Base-by-base conservation (phyloP, 2,888 invertebrate genomes). In the Geophilus truncorum region DNA sequence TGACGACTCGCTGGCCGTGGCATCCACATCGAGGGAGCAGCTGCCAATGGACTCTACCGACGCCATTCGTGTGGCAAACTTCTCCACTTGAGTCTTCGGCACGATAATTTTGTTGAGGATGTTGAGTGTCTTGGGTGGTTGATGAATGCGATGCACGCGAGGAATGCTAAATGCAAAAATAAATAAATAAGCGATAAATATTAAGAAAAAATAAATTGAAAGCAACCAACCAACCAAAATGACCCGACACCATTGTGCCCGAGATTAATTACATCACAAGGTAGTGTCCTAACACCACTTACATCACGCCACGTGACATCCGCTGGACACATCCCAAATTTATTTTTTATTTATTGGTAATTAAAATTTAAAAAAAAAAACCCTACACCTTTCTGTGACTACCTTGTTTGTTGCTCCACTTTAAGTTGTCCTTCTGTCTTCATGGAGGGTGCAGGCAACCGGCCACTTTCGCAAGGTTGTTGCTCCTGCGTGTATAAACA, bases 31-130 rank as follows among this genome's bases (percentile, higher is more conserved):
- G 85, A 94, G 89, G 84, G 94, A 94, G 88, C 94, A 94, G 89
- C 93, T 93, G 85, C 94, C 94, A 85, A 94, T 94, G 81, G 94
- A 94, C 88, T 94, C 94, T 88, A 92, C 90, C 30, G 93, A 93
- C 84, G 85, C 83, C 83, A 84, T 84, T 78, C 84, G 83, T n/a
- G 62, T 79, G 45, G 81, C 83, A 6, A 83, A 70, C 78, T 81
- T 82, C 45, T 83, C 82, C 81, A 82, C 81, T 23, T 82, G 82
- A 23, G 82, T 81, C 76, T 82, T 81, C 12, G 81, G 82, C 51
- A 82, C 82, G 28, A 82, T 86, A 21, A 81, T 82, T 77, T 83
- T 83, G 76, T 77, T 81, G 57, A 81, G 80, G 76, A 83, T 81
- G 81, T 82, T 82, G 18, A 83, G 81, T 18, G 83, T 82, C 30